Evolutionary conservation across 2,888 invertebrate genomes (phyloP), one percentile per base, ranked within the genome.

Genomic region (Scaptomyza flava): DNA sequence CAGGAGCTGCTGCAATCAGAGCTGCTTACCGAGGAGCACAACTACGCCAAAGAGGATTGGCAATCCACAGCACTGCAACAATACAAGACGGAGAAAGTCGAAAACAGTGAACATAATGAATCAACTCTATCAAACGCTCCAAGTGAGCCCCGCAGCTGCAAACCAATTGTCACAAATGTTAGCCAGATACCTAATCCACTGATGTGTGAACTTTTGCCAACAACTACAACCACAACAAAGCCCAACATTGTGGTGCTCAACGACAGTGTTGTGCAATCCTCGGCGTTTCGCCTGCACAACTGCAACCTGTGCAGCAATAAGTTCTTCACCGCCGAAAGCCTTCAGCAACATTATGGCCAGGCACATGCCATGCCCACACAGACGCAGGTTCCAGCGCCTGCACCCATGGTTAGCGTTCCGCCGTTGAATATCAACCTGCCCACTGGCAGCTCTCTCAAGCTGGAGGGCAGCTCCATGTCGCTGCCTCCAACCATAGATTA

Each of bases 181-280:
- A 90, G 90, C 60, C 85, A 89, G 6, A 87, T 91, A 54, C 80
- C 85, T 0, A 78, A 84, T 59, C 77, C 81, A 2, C 47, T 79
- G 53, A 54, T 83, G 2, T 71, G 83, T 14, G 84, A 88, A 43
- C 41, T 85, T 42, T 34, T 87, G 52, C 76, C 77, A 2, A 56
- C 66, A 3, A 31, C 38, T 7, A 20, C 50, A 65, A 63, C 5
- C 6, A 27, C 31, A 91, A 36, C 38, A 8, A 41, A 91, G 33
- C 90, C 91, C 17, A 91, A 91, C 51, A 91, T 92, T 61, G 91
- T 92, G n/a, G 92, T 92, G 6, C 80, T 91, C 3, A 91, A 92
- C 59, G 91, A 92, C 53, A 91, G 91, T 27, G 92, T 92, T 33
- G 91, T 92, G 1, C 89, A 90, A 51, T 91, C 91, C 0, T 88